Percentiles rank a stretch among this genome's conserved stretches.
These are phyloP conservation scores for Leucania comma DNA, from an alignment of 2,888 invertebrate genomes.

Conservation along the genomic window DNA sequence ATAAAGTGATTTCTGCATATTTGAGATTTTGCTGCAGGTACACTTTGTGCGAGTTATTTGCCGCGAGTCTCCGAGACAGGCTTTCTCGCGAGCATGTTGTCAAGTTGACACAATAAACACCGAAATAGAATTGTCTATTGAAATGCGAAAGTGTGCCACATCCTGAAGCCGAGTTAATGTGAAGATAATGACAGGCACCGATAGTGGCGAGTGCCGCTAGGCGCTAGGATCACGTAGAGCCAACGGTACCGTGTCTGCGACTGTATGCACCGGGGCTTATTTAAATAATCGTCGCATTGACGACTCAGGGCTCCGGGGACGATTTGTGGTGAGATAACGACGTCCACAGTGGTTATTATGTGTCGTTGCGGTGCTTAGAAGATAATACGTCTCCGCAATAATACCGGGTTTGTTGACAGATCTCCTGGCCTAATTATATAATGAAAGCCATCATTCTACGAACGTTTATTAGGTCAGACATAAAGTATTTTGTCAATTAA, in stretches of 20 bases:
- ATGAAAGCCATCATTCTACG: slow-evolving; percentile 44
- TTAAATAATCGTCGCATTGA: slow-evolving; percentile 83
- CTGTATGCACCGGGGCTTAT: slow-evolving; percentile 78
- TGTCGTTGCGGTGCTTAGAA: slow-evolving; percentile 57
- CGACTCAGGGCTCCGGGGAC: slow-evolving; percentile 69
- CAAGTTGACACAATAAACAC: slow-evolving; percentile 64
- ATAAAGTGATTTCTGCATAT: slow-evolving; percentile 38
- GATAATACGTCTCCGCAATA: slow-evolving; percentile 49
- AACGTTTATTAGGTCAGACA: slow-evolving; percentile 46
- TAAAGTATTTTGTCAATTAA: slow-evolving; percentile 6
- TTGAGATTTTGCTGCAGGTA: slow-evolving; percentile 27
- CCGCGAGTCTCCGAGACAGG: slow-evolving; percentile 26
- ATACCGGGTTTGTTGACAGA: slow-evolving; percentile 53
- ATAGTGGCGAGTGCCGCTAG: slow-evolving; percentile 79
- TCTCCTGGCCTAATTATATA: slow-evolving; percentile 51
- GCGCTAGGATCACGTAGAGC: slow-evolving; percentile 84
- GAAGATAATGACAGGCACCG: slow-evolving; percentile 79
- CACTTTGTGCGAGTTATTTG: slow-evolving; percentile 28
- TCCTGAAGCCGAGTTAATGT: slow-evolving; percentile 83
- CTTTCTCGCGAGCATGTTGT: slow-evolving; percentile 56
- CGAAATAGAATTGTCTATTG: slow-evolving; percentile 68
- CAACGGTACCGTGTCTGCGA: slow-evolving; percentile 81
- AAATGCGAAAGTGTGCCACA: slow-evolving; percentile 81
- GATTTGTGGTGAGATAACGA: slow-evolving; percentile 73
- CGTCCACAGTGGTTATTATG: slow-evolving; percentile 63